Conservation (phyloP, 2,113 vertebrate species). For the Egretta garzetta region DNA sequence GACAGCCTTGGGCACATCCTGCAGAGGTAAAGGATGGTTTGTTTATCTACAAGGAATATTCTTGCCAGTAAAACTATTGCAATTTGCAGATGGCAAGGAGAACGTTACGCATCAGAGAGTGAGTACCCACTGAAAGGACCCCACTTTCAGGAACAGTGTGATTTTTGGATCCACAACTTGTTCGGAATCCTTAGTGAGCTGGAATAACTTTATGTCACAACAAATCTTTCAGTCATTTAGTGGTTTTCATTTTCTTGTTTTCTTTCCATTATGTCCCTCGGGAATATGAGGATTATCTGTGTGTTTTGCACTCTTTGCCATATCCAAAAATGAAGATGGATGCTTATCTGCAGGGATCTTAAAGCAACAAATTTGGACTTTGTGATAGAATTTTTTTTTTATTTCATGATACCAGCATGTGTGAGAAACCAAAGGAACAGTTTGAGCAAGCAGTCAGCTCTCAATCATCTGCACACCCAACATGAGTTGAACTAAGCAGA, state of each 20-base stretch:
- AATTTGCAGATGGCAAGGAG: background rate
- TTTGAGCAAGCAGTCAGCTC: background rate
- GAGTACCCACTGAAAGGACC: background rate
- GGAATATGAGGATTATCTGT: background rate
- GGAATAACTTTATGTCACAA: background rate
- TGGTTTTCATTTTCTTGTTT: background rate
- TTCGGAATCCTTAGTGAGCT: background rate
- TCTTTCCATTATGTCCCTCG: accelerated
- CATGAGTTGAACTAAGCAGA: background rate
- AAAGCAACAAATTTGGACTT: background rate
- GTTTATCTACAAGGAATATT: background rate
- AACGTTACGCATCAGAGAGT: background rate
- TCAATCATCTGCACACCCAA: background rate
- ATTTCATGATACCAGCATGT: background rate
- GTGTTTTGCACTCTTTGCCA: background rate
- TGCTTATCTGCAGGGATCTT: background rate
- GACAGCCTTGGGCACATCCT: background rate
- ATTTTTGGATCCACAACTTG: background rate
- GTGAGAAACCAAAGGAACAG: background rate
- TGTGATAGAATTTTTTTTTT: background rate
- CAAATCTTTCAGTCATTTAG: background rate
- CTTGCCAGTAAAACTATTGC: background rate
- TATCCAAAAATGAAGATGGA: background rate
- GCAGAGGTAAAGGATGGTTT: background rate
- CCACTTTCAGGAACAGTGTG: background rate